phyloP scores from a whole-genome alignment of 2,888 invertebrate genomes.

The Crepidodera aurea region DNA sequence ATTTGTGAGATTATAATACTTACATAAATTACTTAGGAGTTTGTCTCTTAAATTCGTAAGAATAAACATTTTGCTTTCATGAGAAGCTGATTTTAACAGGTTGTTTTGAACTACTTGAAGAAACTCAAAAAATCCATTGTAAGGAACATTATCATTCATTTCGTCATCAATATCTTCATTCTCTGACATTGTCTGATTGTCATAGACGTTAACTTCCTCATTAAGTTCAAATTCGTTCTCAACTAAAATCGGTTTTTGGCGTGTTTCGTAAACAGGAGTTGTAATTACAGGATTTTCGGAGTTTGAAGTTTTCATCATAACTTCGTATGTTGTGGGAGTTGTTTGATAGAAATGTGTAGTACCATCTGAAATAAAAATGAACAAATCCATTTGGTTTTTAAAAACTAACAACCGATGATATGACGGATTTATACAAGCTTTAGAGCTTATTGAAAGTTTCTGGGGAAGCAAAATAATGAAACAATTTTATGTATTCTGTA shows the following conservation, averaged over 20 bases:
- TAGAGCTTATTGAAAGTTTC: too few species aligned
- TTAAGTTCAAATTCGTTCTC: neutral
- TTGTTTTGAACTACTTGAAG: conserved; percentile 54
- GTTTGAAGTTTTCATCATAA: conserved; percentile 31
- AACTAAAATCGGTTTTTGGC: neutral
- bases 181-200: neutral
- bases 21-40: conserved; percentile 74
- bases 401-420: too few species aligned
- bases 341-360: conserved; percentile 19
- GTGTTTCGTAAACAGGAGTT: conserved; percentile 18
- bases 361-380: neutral
- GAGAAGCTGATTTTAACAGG: conserved; percentile 56
- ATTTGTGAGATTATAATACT: too few species aligned
- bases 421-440: too few species aligned
- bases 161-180: conserved; percentile 16
- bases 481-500: too few species aligned
- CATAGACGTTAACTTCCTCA: neutral
- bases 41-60: conserved; percentile 68
- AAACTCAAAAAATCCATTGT: conserved; percentile 44
- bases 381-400: too few species aligned
- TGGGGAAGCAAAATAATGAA: too few species aligned
- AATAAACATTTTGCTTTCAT: conserved; percentile 66
- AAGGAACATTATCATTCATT: conserved; percentile 11
- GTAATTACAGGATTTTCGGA: conserved; percentile 2
- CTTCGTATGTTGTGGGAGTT: conserved; percentile 35